Conservation (phyloP, 2,888 invertebrate genomes). For the Oscheius onirici region DNA sequence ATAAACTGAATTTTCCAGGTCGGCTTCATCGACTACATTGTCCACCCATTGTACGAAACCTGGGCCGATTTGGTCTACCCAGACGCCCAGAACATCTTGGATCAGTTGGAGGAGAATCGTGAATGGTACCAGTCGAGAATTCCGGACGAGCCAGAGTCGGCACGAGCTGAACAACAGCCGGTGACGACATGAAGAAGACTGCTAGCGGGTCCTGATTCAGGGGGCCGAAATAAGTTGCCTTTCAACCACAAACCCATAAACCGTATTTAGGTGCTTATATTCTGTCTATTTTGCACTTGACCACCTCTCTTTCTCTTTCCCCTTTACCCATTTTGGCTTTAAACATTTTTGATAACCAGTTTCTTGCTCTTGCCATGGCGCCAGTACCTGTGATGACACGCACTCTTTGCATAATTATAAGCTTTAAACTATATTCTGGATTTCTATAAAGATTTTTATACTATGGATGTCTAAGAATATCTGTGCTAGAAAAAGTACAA, state of each 20-base stretch:
- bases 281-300: slow-evolving; percentile 1
- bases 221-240: slow-evolving; percentile 21
- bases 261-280: slow-evolving; percentile 18
- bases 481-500: no score
- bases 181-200: background rate
- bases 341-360: background rate
- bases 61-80: slow-evolving; percentile 99
- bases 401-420: slow-evolving; percentile 24
- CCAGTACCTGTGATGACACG: slow-evolving; percentile 31
- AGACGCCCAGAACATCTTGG: slow-evolving; percentile 96
- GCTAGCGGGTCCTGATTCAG: slow-evolving; percentile 15
- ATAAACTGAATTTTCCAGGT: slow-evolving; percentile 77
- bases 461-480: no score
- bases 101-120: slow-evolving; percentile 93
- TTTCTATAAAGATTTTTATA: slow-evolving; percentile 26
- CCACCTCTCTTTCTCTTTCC: background rate
- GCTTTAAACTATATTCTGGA: slow-evolving; percentile 18
- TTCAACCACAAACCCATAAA: background rate
- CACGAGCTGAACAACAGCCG: slow-evolving; percentile 30
- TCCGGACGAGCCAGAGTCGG: slow-evolving; percentile 63
- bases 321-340: slow-evolving; percentile 19
- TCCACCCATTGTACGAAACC: slow-evolving; percentile 98
- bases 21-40: slow-evolving; percentile 99
- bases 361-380: slow-evolving; percentile 30
- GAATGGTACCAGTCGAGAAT: slow-evolving; percentile 64